These are phyloP conservation scores for Diabrotica undecimpunctata DNA, from an alignment of 1,140 invertebrate genomes.

Conservation along the genomic window DNA sequence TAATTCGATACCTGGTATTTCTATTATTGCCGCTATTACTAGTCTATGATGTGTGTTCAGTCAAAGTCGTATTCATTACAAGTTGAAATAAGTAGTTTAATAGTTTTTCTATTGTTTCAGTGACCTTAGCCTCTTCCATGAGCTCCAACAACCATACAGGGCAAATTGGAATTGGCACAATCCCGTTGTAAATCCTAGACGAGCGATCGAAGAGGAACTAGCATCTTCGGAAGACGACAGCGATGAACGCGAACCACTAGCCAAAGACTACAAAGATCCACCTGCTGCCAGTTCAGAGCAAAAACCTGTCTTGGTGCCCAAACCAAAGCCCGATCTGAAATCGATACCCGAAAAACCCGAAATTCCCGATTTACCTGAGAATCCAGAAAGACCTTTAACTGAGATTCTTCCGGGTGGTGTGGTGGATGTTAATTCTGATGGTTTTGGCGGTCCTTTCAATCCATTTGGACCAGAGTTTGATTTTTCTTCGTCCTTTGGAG, in stretches of 20 bases:
- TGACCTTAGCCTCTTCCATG: constrained; percentile 20
- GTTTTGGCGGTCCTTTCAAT: constrained; percentile 27
- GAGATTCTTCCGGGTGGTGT: constrained; percentile 32
- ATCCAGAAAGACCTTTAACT: constrained; percentile 3
- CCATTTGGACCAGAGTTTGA: constrained; percentile 33
- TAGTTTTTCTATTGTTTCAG: constrained; percentile 15
- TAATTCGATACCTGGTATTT: too few relatives aligned
- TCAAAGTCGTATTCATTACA: too few relatives aligned
- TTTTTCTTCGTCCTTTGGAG: constrained; percentile 28
- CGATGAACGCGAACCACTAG: constrained; percentile 38
- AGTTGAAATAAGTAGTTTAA: too few relatives aligned
- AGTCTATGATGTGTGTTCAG: too few relatives aligned
- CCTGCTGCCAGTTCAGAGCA: constrained; percentile 22
- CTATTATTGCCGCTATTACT: too few relatives aligned
- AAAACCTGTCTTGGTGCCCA: constrained; percentile 27
- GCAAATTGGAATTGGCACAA: constrained; percentile 16
- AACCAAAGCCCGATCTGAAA: constrained; percentile 23
- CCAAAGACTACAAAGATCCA: constrained; percentile 42
- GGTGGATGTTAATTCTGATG: constrained; percentile 34
- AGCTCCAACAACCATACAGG: constrained; percentile 7
- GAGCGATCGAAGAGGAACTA: background rate
- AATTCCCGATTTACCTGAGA: background rate
- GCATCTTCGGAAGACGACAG: constrained; percentile 4
- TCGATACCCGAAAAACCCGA: background rate
- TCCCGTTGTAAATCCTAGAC: constrained; percentile 7